phyloP scores from a whole-genome alignment of 2,113 vertebrate species.

The Perccottus glenii region DNA sequence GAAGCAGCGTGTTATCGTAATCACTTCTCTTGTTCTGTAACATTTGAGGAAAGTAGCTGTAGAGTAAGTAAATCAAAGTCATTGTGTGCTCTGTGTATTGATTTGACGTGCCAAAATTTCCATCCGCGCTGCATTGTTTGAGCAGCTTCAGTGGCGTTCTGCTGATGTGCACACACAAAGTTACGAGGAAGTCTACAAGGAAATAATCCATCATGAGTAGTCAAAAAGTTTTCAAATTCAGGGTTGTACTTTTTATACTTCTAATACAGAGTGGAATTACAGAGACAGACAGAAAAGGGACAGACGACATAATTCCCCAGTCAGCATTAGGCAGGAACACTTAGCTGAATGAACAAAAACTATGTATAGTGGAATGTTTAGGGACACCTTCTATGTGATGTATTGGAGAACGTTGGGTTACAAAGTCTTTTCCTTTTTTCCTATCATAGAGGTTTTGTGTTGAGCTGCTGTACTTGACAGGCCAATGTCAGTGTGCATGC shows the following conservation, averaged over 20 bases:
- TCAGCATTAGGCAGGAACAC: not conserved
- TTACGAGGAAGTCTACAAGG: not conserved
- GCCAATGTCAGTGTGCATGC: not conserved
- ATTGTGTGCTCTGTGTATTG: not conserved
- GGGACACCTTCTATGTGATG: not conserved
- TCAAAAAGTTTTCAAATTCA: conserved; percentile 3
- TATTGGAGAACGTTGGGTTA: not conserved
- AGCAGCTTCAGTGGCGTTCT: conserved; percentile 5
- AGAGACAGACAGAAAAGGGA: not conserved
- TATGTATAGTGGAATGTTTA: not conserved
- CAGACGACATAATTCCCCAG: not conserved
- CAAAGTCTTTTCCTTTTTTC: not conserved
- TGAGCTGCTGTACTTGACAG: conserved; percentile 1
- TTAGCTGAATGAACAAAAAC: not conserved
- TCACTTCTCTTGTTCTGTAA: not conserved
- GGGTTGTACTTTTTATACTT: not conserved
- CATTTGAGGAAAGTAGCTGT: not conserved
- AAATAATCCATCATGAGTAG: conserved; percentile 6
- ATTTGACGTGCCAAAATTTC: not conserved
- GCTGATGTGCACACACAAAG: conserved; percentile 2
- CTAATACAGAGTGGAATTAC: not conserved
- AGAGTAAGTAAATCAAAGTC: too few species aligned
- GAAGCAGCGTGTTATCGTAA: not conserved
- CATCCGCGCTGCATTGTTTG: not conserved
- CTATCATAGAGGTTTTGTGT: not conserved